Evolutionary conservation across 1,140 invertebrate species (phyloP), one percentile per base, ranked within the genome.

Genomic region (Campoletis sonorensis): DNA sequence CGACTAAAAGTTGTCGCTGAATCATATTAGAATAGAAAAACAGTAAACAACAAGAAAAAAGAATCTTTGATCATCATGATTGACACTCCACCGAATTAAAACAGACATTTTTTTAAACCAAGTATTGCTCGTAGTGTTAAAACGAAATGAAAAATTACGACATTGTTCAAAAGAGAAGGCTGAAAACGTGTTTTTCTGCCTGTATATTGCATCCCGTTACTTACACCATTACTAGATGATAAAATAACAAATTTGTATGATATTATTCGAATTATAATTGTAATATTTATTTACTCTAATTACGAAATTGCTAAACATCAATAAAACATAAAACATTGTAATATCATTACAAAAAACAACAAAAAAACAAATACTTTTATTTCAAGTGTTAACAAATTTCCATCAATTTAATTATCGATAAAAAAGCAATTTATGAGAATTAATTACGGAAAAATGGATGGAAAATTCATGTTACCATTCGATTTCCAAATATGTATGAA

Each of bases 231-330:
- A 76, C 49, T 51, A 79, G 68, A 77, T 26, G 73, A 18, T 75
- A 75, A 49, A 75, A 54, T 58, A 80, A 82, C 77, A 80, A 78
- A 78, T 80, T 80, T 83, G 82, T 83, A 83, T 81, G 54, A 81
- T 83, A 83, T 58, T 73, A 40, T 75, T 79, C 26, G 16, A 79
- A 70, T 80, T 80, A 72, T 67, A 64, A 61, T 71, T 79, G 79
- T 81, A 83, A 81, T 81, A 83, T 81, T 83, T 83, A 83, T 83
- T 83, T 83, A 80, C 51, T 79, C 64, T 51, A 72, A 81, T 79
- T 79, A 79, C 30, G 58, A 81, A 79, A 80, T 80, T 83, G 79
- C 67, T 54, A 81, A 5, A 73, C 70, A 67, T 73, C 58, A 79
- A 82, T 81, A 78, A 81, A 83, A 40, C 68, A 78, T 75, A 77